A percentile compares a stretch with the other conserved stretches of the same genome.
Evolutionary conservation across 92 coral and sea anemone species (phyloP).

Genomic region (Heliopora coerulea): DNA sequence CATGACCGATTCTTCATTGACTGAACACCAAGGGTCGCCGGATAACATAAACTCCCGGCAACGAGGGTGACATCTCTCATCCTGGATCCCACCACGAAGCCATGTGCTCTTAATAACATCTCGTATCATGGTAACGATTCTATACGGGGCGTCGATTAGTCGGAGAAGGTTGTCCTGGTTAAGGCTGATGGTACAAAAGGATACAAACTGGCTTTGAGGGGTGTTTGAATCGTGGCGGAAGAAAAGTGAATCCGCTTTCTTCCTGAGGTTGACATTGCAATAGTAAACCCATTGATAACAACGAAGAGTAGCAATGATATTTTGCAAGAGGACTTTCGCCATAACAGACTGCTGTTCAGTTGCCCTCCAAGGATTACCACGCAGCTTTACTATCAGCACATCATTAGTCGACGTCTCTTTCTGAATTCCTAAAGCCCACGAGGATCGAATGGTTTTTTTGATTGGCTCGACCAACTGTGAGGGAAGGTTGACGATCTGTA

Average conservation of each 20-base stretch:
- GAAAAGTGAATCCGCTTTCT: constrained; percentile 49
- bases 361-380: constrained; percentile 57
- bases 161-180: constrained; percentile 46
- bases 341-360: constrained; percentile 47
- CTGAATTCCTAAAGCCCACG: constrained; percentile 56
- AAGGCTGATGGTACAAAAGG: constrained; percentile 53
- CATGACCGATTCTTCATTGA: constrained; percentile 48
- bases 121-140: constrained; percentile 47
- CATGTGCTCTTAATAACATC: constrained; percentile 47
- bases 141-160: constrained; percentile 47
- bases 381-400: constrained; percentile 46
- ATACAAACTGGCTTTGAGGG: constrained; percentile 5
- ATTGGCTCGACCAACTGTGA: constrained; percentile 45
- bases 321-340: constrained; percentile 49
- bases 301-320: constrained; percentile 40
- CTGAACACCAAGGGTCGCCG: constrained; percentile 60
- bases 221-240: constrained; percentile 52
- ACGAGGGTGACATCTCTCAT: constrained; percentile 32
- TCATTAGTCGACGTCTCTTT: constrained; percentile 38
- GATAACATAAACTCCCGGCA: constrained; percentile 59
- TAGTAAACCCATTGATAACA: constrained; percentile 52
- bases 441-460: constrained; percentile 35
- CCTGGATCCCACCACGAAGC: constrained; percentile 53
- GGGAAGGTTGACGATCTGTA: constrained; percentile 57
- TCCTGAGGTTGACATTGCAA: constrained; percentile 48